Evolutionary conservation across 2,113 vertebrate species (phyloP).

Genomic region (Oncorhynchus nerka): DNA sequence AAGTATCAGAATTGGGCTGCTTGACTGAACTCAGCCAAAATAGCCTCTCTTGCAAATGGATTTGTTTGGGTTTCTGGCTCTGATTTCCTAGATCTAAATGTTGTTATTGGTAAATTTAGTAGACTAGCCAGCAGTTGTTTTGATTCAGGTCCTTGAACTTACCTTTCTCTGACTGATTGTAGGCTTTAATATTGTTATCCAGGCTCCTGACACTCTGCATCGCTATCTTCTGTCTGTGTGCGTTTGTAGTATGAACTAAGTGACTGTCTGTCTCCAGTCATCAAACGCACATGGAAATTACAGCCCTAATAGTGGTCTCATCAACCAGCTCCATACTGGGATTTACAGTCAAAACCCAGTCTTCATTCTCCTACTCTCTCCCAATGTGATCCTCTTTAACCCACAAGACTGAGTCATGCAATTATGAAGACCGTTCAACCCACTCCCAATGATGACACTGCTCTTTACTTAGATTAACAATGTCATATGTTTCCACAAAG

Average conservation of each 20-base stretch:
- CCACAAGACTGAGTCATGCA: constrained; percentile 5
- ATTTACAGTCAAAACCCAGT: constrained; percentile 57
- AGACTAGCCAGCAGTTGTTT: background rate
- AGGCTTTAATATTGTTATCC: constrained; percentile 58
- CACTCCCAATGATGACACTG: too few species aligned
- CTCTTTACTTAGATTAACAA: too few species aligned
- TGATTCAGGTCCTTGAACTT: constrained; percentile 29
- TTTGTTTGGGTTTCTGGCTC: background rate
- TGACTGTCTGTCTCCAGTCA: constrained; percentile 63
- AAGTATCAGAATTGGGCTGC: too few species aligned
- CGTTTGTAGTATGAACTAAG: constrained; percentile 24
- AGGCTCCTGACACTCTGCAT: constrained; percentile 35
- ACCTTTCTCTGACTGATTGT: constrained; percentile 51
- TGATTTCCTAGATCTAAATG: background rate
- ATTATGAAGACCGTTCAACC: background rate
- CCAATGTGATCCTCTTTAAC: constrained; percentile 34
- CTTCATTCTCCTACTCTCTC: constrained; percentile 21
- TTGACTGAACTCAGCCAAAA: too few species aligned
- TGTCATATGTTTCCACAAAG: background rate
- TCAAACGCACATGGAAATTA: constrained; percentile 56
- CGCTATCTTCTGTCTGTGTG: background rate
- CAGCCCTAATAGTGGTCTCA: constrained; percentile 64
- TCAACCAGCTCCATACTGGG: constrained; percentile 51
- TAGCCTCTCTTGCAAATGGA: too few species aligned
- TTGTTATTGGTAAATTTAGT: background rate